Evolutionary conservation across 2,888 invertebrate species (phyloP).

Genomic region (Tipula helvola): DNA sequence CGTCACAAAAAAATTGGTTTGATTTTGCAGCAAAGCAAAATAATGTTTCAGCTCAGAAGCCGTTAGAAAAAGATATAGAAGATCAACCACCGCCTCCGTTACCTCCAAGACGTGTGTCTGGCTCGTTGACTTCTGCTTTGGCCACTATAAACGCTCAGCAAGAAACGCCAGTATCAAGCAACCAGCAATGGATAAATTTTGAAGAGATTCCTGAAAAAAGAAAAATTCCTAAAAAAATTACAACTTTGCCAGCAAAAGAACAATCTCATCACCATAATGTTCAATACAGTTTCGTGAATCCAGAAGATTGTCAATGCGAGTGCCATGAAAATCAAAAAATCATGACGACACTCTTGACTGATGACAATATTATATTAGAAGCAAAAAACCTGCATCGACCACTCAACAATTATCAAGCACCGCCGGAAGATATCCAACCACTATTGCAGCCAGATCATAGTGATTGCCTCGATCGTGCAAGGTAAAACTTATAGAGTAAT

Average conservation of each 20-base stretch:
- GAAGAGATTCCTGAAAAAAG: constrained; percentile 74
- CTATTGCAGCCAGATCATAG: constrained; percentile 34
- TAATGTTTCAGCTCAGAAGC: constrained; percentile 13
- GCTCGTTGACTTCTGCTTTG: constrained; percentile 21
- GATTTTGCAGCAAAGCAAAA: constrained; percentile 48
- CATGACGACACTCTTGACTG: constrained; percentile 14
- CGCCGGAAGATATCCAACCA: constrained; percentile 40
- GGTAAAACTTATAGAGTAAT: neutral
- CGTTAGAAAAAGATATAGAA: constrained; percentile 22
- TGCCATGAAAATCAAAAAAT: constrained; percentile 54
- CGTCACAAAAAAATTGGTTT: constrained; percentile 41
- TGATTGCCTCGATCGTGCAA: constrained; percentile 26
- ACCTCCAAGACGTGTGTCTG: constrained; percentile 31
- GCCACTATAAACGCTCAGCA: neutral
- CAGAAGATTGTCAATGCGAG: constrained; percentile 78
- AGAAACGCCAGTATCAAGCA: neutral
- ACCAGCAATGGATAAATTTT: constrained; percentile 69
- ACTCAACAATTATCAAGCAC: constrained; percentile 23
- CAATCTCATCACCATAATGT: constrained; percentile 25
- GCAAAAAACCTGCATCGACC: constrained; percentile 20
- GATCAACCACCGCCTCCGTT: constrained; percentile 36
- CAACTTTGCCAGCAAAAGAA: constrained; percentile 56
- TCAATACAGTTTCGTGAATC: constrained; percentile 69
- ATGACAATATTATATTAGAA: constrained; percentile 12
- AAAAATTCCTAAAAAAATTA: constrained; percentile 70